A percentile compares a stretch with the other conserved stretches of the same genome.
phyloP scores from a whole-genome alignment of 2,113 vertebrate genomes.

The Struthio camelus region DNA sequence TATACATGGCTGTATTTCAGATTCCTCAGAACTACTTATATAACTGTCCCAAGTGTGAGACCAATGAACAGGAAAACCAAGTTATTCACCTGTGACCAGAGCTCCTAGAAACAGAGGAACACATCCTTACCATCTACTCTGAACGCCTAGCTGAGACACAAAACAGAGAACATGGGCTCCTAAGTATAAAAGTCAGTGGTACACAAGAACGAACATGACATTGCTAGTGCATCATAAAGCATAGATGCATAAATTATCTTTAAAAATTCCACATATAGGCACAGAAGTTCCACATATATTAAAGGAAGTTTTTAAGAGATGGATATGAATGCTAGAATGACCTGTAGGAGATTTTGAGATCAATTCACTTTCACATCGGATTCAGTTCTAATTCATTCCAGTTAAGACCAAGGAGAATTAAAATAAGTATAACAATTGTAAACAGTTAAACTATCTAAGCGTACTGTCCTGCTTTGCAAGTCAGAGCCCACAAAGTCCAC shows the following conservation, averaged over 20 bases:
- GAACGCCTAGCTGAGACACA: background rate
- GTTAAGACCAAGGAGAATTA: background rate
- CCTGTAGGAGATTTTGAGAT: background rate
- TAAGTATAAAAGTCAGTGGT: background rate
- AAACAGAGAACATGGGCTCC: background rate
- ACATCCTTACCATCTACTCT: background rate
- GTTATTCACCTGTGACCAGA: background rate
- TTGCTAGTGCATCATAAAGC: background rate
- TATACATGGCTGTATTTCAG: background rate
- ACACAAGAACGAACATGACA: background rate
- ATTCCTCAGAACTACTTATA: background rate
- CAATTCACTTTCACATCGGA: background rate
- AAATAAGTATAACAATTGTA: background rate
- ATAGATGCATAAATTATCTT: background rate
- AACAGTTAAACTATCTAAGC: background rate
- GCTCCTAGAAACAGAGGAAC: background rate
- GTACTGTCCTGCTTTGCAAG: background rate
- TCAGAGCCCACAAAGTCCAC: background rate
- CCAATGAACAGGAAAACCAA: background rate
- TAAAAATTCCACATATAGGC: background rate
- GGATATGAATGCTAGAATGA: background rate
- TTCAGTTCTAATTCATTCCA: background rate
- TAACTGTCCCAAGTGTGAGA: background rate
- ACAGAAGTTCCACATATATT: background rate
- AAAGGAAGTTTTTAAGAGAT: background rate